phyloP scores from a whole-genome alignment of 2,888 invertebrate species.

The Tolmerus cingulatus region DNA sequence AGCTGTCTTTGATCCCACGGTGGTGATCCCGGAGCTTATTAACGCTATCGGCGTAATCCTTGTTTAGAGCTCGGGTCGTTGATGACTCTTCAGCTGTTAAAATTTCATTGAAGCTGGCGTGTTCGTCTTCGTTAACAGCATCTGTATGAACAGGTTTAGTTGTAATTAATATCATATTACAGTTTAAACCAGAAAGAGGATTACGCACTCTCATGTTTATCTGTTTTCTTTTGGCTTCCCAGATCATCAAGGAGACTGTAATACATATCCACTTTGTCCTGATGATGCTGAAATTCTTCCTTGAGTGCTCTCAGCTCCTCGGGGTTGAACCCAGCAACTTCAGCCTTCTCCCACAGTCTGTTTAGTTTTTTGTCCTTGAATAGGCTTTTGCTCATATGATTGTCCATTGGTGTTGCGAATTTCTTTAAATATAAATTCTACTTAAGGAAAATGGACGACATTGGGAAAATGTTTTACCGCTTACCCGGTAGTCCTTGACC shows the following conservation, averaged over 20 bases:
- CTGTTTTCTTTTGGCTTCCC: conserved; percentile 65
- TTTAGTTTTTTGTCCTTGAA: conserved; percentile 92
- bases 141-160: conserved; percentile 64
- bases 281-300: conserved; percentile 91
- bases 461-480: background rate
- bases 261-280: conserved; percentile 91
- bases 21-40: conserved; percentile 79
- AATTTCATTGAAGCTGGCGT: conserved; percentile 77
- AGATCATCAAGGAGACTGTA: conserved; percentile 79
- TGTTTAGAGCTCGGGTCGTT: conserved; percentile 56
- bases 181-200: background rate
- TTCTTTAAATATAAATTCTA: conserved; percentile 53
- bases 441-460: background rate
- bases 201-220: conserved; percentile 72
- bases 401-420: conserved; percentile 64
- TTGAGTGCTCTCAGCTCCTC: conserved; percentile 83
- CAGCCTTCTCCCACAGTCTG: conserved; percentile 89
- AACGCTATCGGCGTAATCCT: conserved; percentile 73
- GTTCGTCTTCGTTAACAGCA: conserved; percentile 76
- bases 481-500: conserved; percentile 58
- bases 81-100: conserved; percentile 67
- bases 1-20: conserved; percentile 77
- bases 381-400: conserved; percentile 75
- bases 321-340: conserved; percentile 83
- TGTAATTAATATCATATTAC: background rate